Conservation (phyloP, 2,113 vertebrate genomes). For the Dromaius novaehollandiae region DNA sequence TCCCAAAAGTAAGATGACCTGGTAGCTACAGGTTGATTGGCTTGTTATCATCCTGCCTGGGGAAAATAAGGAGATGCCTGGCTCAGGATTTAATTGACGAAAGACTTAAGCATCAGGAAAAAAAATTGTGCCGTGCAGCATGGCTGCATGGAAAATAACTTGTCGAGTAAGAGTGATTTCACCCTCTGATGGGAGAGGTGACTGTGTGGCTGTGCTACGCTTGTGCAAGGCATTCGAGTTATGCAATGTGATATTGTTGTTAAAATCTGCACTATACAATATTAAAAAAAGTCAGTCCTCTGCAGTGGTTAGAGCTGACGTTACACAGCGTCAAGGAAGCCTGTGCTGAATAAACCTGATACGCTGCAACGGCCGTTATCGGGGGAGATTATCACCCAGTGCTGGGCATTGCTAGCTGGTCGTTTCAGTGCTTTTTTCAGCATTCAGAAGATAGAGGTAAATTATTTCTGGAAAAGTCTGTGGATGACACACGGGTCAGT, state of each 20-base stretch:
- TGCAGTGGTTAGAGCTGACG: slow-evolving; percentile 45
- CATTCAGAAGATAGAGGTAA: slow-evolving; percentile 26
- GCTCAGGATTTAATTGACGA: slow-evolving; percentile 24
- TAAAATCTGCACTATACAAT: slow-evolving; percentile 28
- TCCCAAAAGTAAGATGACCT: slow-evolving; percentile 36
- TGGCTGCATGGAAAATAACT: slow-evolving; percentile 45
- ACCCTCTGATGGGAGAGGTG: neutral
- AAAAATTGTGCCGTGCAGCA: slow-evolving; percentile 19
- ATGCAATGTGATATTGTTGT: neutral
- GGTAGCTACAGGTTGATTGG: slow-evolving; percentile 58
- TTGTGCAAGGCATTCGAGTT: neutral
- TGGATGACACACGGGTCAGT: neutral
- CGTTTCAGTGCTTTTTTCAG: neutral
- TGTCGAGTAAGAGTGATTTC: slow-evolving; percentile 6
- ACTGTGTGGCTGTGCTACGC: neutral
- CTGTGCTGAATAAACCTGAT: neutral
- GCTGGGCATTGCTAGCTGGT: slow-evolving; percentile 14
- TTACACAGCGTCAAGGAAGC: slow-evolving; percentile 9
- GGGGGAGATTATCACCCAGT: slow-evolving; percentile 14
- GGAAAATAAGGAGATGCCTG: slow-evolving; percentile 7
- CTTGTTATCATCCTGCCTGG: neutral
- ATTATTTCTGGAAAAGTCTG: slow-evolving; percentile 19
- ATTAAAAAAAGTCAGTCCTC: slow-evolving; percentile 31
- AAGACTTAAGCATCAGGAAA: slow-evolving; percentile 35
- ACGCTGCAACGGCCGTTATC: slow-evolving; percentile 38